Conservation (phyloP, 1,140 invertebrate genomes). For the Drosophila subobscura region DNA sequence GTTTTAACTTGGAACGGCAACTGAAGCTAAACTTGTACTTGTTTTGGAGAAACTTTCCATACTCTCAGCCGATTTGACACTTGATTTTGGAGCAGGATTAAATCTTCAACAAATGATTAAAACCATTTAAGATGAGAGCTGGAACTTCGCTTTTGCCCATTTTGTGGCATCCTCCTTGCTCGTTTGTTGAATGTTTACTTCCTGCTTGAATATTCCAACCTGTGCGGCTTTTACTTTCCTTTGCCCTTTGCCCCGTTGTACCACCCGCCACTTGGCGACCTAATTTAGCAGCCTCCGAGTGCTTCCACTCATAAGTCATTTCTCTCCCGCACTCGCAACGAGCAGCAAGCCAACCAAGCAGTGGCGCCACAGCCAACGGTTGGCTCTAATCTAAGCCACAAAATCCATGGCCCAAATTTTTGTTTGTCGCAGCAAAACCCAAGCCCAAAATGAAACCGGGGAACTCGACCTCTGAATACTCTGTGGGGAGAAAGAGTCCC, state of each 20-base stretch:
- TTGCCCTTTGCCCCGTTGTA: neutral
- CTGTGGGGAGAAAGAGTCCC: neutral
- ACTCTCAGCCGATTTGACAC: too few relatives aligned
- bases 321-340: too few relatives aligned
- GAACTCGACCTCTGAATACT: slow-evolving; percentile 6
- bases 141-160: too few relatives aligned
- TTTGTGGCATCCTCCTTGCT: too few relatives aligned
- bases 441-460: slow-evolving; percentile 16
- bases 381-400: slow-evolving; percentile 42
- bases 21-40: too few relatives aligned
- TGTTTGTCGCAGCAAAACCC: slow-evolving; percentile 16
- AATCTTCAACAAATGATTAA: too few relatives aligned
- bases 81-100: too few relatives aligned
- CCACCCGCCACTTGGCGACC: slow-evolving; percentile 5
- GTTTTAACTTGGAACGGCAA: too few relatives aligned
- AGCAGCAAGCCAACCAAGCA: too few relatives aligned
- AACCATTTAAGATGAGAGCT: too few relatives aligned
- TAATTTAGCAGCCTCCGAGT: slow-evolving; percentile 24
- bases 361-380: neutral
- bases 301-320: slow-evolving; percentile 7
- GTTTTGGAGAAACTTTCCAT: too few relatives aligned
- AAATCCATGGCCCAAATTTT: slow-evolving; percentile 47
- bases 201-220: neutral
- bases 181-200: too few relatives aligned
- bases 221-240: neutral